Evolutionary conservation across 2,888 invertebrate genomes (phyloP).

Genomic region (Drosophila picticornis): DNA sequence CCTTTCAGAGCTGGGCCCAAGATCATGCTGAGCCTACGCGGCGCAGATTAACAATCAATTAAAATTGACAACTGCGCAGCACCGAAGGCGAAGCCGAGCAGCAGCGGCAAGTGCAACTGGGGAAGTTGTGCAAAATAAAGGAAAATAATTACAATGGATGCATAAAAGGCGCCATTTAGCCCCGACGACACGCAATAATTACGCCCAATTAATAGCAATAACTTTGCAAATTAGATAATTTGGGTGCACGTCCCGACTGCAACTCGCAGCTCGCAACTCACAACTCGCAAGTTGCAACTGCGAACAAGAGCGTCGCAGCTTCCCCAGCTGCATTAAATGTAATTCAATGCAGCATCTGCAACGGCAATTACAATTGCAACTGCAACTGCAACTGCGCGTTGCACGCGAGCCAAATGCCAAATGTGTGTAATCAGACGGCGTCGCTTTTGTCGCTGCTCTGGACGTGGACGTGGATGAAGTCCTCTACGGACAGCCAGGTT

Average conservation of each 20-base stretch:
- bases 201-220: constrained; percentile 83
- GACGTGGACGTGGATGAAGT: constrained; percentile 8
- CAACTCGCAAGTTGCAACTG: neutral
- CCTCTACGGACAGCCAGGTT: constrained; percentile 3
- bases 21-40: constrained; percentile 66
- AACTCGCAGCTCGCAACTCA: neutral
- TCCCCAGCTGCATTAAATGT: constrained; percentile 50
- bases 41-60: constrained; percentile 84
- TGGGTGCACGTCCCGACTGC: constrained; percentile 46
- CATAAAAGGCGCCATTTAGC: constrained; percentile 75
- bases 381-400: constrained; percentile 3
- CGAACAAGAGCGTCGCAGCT: neutral
- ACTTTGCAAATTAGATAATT: constrained; percentile 83
- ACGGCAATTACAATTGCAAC: neutral
- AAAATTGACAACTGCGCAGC: constrained; percentile 78
- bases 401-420: constrained; percentile 42
- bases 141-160: constrained; percentile 77
- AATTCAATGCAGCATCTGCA: constrained; percentile 43
- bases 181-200: constrained; percentile 79
- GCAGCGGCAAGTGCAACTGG: neutral
- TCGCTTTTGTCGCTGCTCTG: constrained; percentile 47
- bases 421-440: constrained; percentile 62
- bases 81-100: constrained; percentile 20
- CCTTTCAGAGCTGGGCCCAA: constrained; percentile 23
- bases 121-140: constrained; percentile 40